Percentiles rank a stretch among this genome's conserved stretches.
phyloP scores from a whole-genome alignment of 2,113 vertebrate genomes.

The Nesoenas mayeri region DNA sequence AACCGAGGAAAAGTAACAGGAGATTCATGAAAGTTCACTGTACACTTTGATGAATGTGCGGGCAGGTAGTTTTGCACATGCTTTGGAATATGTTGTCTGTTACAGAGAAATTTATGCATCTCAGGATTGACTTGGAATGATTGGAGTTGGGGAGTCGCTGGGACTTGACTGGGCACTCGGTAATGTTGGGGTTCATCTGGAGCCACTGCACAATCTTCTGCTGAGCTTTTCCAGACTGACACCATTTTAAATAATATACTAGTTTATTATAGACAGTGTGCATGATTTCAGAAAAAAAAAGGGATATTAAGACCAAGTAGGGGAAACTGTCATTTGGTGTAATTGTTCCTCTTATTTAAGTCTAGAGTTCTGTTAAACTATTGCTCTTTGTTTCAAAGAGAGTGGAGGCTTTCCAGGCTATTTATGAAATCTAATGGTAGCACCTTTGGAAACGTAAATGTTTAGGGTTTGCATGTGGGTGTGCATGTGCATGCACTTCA shows the following conservation, averaged over 20 bases:
- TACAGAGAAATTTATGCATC: background rate
- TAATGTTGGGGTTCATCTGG: background rate
- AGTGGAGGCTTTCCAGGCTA: background rate
- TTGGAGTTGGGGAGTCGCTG: background rate
- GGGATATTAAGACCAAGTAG: background rate
- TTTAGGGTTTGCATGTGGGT: background rate
- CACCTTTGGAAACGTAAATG: background rate
- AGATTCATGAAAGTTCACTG: background rate
- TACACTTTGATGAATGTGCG: background rate
- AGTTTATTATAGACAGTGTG: background rate
- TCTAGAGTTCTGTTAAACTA: background rate
- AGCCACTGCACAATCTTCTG: background rate
- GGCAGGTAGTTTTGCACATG: slow-evolving; percentile 22
- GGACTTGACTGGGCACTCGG: background rate
- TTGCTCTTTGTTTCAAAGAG: background rate
- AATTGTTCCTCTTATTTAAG: background rate
- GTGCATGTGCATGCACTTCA: background rate
- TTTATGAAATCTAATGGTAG: background rate
- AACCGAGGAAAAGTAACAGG: background rate
- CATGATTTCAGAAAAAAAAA: background rate
- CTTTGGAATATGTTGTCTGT: background rate
- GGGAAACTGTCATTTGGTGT: background rate
- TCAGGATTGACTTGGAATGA: background rate
- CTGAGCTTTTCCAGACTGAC: background rate
- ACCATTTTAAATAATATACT: background rate